These are phyloP conservation scores for Henricia sp. DNA, from an alignment of 53 echinoderm and acorn worm genomes.

Conservation along the genomic window DNA sequence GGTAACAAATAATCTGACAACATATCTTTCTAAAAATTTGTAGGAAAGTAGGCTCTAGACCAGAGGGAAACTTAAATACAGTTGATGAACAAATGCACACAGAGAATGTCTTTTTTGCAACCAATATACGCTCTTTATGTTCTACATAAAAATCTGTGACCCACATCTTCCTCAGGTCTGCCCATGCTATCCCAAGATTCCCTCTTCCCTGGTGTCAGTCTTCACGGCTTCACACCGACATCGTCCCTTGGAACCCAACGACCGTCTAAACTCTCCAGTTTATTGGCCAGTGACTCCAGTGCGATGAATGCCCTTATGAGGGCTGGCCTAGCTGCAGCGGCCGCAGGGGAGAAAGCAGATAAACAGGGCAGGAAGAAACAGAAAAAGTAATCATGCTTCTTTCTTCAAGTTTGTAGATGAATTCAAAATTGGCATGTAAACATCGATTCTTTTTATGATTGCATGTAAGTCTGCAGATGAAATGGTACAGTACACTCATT, in stretches of 20 bases:
- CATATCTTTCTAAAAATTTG: no score
- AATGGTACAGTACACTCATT: no score
- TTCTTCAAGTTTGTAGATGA: no score
- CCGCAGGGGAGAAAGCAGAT: constrained; percentile 45
- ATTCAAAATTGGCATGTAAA: no score
- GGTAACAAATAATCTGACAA: no score
- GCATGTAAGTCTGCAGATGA: no score
- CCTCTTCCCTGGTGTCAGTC: constrained; percentile 29
- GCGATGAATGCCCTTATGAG: constrained; percentile 54
- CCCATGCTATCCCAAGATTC: constrained; percentile 31
- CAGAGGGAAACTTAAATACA: no score
- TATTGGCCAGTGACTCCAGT: constrained; percentile 31
- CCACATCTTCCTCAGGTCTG: constrained; percentile 15
- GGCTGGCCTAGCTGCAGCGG: constrained; percentile 42
- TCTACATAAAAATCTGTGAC: neutral
- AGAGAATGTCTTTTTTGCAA: no score
- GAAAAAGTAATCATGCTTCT: constrained; percentile 54
- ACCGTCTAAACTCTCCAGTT: constrained; percentile 17
- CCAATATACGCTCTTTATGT: neutral
- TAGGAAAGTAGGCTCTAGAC: no score
- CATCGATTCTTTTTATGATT: no score
- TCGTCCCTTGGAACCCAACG: constrained; percentile 18
- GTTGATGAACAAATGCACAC: no score
- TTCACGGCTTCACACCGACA: constrained; percentile 15
- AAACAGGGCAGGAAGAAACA: constrained; percentile 56